Conservation (phyloP, 2,797 vertebrate species). For the Phataginus tricuspis region DNA sequence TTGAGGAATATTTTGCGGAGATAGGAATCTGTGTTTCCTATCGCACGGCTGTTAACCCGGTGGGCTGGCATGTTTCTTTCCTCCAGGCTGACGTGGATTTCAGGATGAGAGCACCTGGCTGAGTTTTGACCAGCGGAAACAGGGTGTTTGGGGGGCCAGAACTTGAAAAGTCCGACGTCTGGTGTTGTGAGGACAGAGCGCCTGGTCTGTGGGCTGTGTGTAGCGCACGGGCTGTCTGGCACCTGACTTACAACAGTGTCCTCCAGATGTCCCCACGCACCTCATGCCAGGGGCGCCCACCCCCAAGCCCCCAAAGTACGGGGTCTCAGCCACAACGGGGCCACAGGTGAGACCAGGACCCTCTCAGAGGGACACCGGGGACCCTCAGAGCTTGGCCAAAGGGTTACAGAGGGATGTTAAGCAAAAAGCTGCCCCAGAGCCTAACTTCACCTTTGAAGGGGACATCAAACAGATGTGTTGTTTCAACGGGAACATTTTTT, state of each 20-base stretch:
- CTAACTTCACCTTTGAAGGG: neutral
- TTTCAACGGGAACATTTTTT: neutral
- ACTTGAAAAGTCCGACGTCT: neutral
- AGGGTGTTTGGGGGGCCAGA: neutral
- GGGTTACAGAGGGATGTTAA: neutral
- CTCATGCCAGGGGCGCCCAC: rapidly evolving
- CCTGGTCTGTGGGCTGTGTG: rapidly evolving
- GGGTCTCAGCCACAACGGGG: rapidly evolving
- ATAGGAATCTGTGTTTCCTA: neutral
- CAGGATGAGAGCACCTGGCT: neutral
- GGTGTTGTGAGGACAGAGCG: rapidly evolving
- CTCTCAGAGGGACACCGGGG: rapidly evolving
- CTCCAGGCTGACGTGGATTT: neutral
- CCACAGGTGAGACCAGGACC: neutral
- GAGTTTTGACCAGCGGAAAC: rapidly evolving
- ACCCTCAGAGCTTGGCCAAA: neutral
- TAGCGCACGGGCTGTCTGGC: rapidly evolving
- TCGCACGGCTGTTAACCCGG: rapidly evolving
- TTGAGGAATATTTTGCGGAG: neutral
- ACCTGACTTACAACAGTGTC: neutral
- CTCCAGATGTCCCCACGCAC: rapidly evolving
- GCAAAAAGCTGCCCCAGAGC: neutral
- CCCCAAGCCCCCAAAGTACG: rapidly evolving
- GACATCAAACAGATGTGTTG: neutral
- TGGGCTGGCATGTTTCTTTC: too few relatives aligned